These are phyloP conservation scores for Liopterus haemorrhoidalis DNA, from an alignment of 2,888 invertebrate species.

Conservation along the genomic window DNA sequence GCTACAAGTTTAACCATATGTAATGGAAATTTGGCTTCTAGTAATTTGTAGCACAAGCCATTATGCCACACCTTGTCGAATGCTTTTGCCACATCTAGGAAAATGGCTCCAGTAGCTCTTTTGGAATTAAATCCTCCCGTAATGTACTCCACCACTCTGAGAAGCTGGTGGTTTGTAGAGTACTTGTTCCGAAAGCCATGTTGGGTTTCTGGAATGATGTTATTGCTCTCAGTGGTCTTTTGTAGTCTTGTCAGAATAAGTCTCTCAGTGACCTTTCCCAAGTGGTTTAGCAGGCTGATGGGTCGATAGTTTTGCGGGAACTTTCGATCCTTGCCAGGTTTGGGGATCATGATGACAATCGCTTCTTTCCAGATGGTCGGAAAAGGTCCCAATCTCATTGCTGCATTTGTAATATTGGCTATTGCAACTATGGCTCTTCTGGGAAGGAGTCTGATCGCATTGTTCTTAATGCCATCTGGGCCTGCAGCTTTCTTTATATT, in stretches of 20 bases:
- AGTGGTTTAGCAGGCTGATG: no score
- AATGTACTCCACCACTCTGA: no score
- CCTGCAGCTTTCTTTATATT: slow-evolving; percentile 16
- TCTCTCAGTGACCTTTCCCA: no score
- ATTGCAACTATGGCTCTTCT: neutral
- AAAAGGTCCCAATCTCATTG: slow-evolving; percentile 4
- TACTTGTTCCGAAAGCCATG: slow-evolving; percentile 33
- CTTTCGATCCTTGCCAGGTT: no score
- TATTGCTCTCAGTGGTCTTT: slow-evolving; percentile 11
- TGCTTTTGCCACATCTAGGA: slow-evolving; percentile 35
- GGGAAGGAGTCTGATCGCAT: neutral
- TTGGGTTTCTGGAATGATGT: slow-evolving; percentile 27
- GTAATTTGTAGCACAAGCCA: no score
- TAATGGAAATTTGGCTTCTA: no score
- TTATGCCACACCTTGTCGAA: no score
- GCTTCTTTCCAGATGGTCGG: no score
- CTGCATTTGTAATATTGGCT: slow-evolving; percentile 2
- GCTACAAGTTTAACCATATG: no score
- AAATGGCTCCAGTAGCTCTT: slow-evolving; percentile 29
- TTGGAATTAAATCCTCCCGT: no score
- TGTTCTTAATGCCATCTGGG: slow-evolving; percentile 3
- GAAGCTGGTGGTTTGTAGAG: slow-evolving; percentile 31
- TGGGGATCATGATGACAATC: slow-evolving; percentile 4
- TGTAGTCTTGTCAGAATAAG: slow-evolving; percentile 22
- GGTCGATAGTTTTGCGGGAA: no score